Evolutionary conservation across 1,140 invertebrate genomes (phyloP), one percentile per base, ranked within the genome.

Genomic region (Leptinotarsa defecta): DNA sequence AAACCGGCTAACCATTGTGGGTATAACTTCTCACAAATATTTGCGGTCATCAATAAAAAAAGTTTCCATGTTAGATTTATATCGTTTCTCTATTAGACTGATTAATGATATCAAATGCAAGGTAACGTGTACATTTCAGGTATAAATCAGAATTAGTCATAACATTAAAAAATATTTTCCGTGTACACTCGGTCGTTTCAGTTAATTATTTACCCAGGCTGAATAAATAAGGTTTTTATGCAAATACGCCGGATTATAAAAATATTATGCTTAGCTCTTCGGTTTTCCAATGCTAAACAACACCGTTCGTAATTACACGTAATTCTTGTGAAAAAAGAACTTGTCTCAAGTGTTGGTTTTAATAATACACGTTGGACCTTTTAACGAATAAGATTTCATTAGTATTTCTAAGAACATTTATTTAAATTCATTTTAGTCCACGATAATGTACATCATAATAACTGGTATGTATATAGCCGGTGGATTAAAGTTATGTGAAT

Each of bases 81-180:
- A 57, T 57, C 52, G 15, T 57, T 57, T 57, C 52, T 57, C 11
- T n/a, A 57, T 57, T 57, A 57, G 52, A n/a, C 52, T 57, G 52
- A 57, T 57, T 57, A 57, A 57, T 57, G 52, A 57, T 57, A 57
- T 57, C 52, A 57, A 57, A 57, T 57, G 52, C 52, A 57, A 57
- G 52, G 52, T 57, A 57, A 57, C 52, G 52, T 57, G 52, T 57
- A 57, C 15, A 2, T 57, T 57, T 57, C 15, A 34, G 34, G 15
- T 57, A 57, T 57, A 57, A 57, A 57, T 57, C 52, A 57, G 52
- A 57, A 57, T 57, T 57, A 57, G 52, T 57, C 52, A 57, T 57
- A 57, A 57, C 52, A 57, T 57, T 57, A 57, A 57, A 57, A 57
- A n/a, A 57, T 57, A 57, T 57, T 57, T 13, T 57, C 15, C 52